Base-by-base conservation (phyloP, 2,797 vertebrate genomes). In the Amblyopsis hoosieri region DNA sequence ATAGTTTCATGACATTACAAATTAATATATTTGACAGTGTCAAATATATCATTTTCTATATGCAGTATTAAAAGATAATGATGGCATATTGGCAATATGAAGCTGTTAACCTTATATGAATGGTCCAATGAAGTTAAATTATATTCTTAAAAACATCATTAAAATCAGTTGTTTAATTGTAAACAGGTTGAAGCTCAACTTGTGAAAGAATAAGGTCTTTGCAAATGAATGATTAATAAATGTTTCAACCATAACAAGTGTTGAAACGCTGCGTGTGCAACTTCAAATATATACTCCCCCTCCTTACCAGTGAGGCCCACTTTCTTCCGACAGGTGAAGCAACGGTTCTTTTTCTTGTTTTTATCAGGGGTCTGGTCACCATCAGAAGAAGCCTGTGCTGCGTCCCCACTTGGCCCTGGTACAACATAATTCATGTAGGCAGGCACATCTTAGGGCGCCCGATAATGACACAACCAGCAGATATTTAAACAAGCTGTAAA, bases 281-380 rank as follows among this genome's bases (percentile, higher is more conserved):
- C 31, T 53, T 53, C 15, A 5, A 15, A 17, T 49, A 67, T 71
- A 67, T 31, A 42, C 4, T 54, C 53, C 0, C 62, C 23, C 11
- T 58, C 29, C 91, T 89, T 71, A 96, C 95, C 95, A 61, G 95
- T 96, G 63, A 96, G 93, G 72, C 95, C 95, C 12, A 96, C 94
- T 93, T 96, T 96, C 91, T 96, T 96, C 80, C 95, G 86, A 90
- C 95, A 96, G 53, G 91, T 92, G 81, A 95, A 95, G 87, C 95
- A 96, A 66, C 95, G 94, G 67, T 96, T 96, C 91, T 95, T 96
- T 85, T 96, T 96, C 86, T 95, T 96, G 17, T 92, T 92, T 85
- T 96, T 95, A 71, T 95, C 95, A 1, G 93, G 89, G 50, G 92
- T 92, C 60, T 93, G 87, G 83, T 96, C 95, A 61, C 85, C 91